Evolutionary conservation across 2,113 vertebrate genomes (phyloP).

Genomic region (Anseranas semipalmata): DNA sequence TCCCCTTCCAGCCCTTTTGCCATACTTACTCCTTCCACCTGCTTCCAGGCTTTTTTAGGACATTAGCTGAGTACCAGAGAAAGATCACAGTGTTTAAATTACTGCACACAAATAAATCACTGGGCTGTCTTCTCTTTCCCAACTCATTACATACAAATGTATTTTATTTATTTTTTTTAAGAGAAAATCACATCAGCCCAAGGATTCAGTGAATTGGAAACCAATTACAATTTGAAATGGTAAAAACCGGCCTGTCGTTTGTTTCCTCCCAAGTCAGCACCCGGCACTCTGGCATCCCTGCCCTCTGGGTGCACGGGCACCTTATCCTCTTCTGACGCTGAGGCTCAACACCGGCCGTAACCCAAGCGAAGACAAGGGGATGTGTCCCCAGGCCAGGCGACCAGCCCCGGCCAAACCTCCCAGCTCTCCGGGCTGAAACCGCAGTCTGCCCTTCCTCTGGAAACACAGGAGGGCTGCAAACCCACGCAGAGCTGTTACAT

Average conservation of each 20-base stretch:
- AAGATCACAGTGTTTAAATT: not conserved
- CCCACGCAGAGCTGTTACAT: not conserved
- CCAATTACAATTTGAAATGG: not conserved
- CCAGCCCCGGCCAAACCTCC: not conserved
- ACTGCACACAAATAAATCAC: not conserved
- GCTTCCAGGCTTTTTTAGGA: not conserved
- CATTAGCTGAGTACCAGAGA: not conserved
- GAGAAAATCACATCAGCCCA: slow-evolving; percentile 18
- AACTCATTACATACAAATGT: not conserved
- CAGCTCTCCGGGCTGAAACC: not conserved
- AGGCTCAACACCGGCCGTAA: not conserved
- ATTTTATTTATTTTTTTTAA: not conserved
- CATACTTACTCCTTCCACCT: not conserved
- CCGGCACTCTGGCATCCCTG: not conserved
- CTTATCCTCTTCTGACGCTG: not conserved
- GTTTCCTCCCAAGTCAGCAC: not conserved
- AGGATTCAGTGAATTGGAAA: slow-evolving; percentile 15
- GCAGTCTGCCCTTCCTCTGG: not conserved
- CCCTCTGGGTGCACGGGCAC: not conserved
- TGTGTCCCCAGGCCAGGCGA: not conserved
- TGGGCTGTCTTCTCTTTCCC: not conserved
- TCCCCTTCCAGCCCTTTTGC: not conserved
- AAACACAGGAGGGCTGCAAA: not conserved
- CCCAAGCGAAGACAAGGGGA: not conserved
- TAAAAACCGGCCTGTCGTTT: not conserved